Base-by-base conservation (phyloP, 2,113 vertebrate species). In the Microcebus lehilahytsara region DNA sequence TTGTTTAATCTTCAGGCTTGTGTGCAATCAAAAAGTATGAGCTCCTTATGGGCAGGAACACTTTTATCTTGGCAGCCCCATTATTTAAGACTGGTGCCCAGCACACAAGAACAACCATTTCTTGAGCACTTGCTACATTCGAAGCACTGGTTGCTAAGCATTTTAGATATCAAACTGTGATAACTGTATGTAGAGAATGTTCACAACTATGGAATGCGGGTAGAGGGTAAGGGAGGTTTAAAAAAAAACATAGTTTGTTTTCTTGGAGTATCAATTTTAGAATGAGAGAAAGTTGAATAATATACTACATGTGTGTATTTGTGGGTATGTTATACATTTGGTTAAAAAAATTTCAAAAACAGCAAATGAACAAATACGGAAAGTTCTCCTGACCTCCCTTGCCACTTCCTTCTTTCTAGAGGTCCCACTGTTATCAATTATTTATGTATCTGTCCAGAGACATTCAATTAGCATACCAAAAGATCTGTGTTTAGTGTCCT, bases 281-380 rank as follows among this genome's bases (percentile, higher is more conserved):
- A 90, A 94, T 51, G 51, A 83, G 11, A 60, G 74, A 51, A 81
- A 85, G 34, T 42, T 77, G 72, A 77, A 9, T 72, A 27, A 32
- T 46, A 25, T 37, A 89, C 30, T 67, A 34, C 6, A 2, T 53
- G 4, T 74, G 3, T 79, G 42, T 53, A 42, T 89, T 91, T 78
- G 27, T 85, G 9, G 13, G 25, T 83, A 16, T 67, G 60, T 81
- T 78, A 58, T 40, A 16, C 34, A 75, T 93, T 85, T 91, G 32
- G 19, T 88, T 96, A 34, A 64, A 71, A 80, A 86, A 77, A 87
- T 40, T 67, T 94, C 69, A 92, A 97, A 67, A 85, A 32, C 13
- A 91, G 78, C 60, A 95, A 85, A 85, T 91, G 58, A 92, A 7
- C 42, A 94, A 89, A 95, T 72, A 34, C 4, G 25, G 42, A 58